These are phyloP conservation scores for Gavialis gangeticus DNA, from an alignment of 2,113 vertebrate species.

Conservation along the genomic window DNA sequence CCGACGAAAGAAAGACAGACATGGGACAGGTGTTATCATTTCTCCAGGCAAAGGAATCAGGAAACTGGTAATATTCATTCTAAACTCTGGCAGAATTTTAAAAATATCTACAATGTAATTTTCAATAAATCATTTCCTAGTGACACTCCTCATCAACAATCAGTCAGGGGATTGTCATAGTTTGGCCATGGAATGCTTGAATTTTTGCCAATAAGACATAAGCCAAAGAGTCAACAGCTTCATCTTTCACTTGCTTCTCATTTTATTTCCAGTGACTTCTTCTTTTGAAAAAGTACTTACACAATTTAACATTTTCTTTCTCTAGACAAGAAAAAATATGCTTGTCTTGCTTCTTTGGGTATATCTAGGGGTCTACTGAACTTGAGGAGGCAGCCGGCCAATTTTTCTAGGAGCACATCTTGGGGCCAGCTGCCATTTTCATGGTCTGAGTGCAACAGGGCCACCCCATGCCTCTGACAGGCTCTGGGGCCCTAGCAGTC, in stretches of 20 bases:
- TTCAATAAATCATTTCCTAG: neutral
- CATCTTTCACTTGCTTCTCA: neutral
- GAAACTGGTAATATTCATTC: neutral
- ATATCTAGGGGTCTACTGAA: too few species aligned
- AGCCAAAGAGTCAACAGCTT: neutral
- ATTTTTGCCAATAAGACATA: neutral
- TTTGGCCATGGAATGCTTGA: neutral
- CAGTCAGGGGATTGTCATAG: neutral
- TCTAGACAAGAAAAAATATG: too few species aligned
- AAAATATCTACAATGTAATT: neutral
- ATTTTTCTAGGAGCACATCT: too few species aligned
- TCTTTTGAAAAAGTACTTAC: too few species aligned
- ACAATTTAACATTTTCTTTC: too few species aligned
- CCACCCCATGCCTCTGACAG: too few species aligned
- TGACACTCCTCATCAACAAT: neutral
- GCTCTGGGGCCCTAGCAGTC: too few species aligned
- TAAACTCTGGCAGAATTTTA: neutral
- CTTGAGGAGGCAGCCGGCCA: too few species aligned
- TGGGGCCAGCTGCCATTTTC: too few species aligned
- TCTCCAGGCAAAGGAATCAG: neutral
- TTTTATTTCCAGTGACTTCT: neutral
- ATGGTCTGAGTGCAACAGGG: too few species aligned
- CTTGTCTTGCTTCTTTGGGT: too few species aligned
- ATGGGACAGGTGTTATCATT: neutral
- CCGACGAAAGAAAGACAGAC: slow-evolving; percentile 11